Evolutionary conservation across 53 echinoderm and acorn worm genomes (phyloP), one percentile per base, ranked within the genome.

Genomic region (Holothuria leucospilota): DNA sequence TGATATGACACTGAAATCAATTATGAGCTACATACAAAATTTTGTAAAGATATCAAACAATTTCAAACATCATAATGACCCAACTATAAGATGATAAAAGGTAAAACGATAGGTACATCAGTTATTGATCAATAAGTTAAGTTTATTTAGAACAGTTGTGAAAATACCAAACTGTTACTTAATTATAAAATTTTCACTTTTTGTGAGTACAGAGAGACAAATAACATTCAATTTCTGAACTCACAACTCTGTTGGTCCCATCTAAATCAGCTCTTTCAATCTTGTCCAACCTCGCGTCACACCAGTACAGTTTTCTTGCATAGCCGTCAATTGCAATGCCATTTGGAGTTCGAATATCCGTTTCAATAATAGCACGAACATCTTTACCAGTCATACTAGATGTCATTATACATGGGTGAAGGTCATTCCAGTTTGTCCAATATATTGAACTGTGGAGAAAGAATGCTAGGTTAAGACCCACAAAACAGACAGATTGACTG

Each of bases 361-460:
- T 85, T 5, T 89, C 91, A 52, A 96, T 96, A 73, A 96, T 96
- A 64, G 72, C 88, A 0, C 73, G 81, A 40, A 87, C 38, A 24
- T 93, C 63, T 28, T 77, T 53, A 58, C 96, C 94, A 8, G 85
- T 62, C 29, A 85, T 82, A 59, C 59, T 63, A 13, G 92, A 66
- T n/a, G 89, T 80, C 71, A 90, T 91, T 52, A 97, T 97, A 28
- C 98, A 89, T 5, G 98, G 98, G 9, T 25, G 52, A 24, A 78
- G 77, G 29, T 95, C 90, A 80, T 97, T 97, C 98, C 98, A 97
- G 74, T 97, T 97, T 27, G 97, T 95, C 97, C 97, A 96, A 70
- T 81, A 96, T 64, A 96, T 88, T n/a, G 73, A 73, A 40, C 97
- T 96, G 89, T 21, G 30, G 69, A n/a, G 30, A 25, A 24, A 66